These are phyloP conservation scores for Pan troglodytes DNA, from an alignment of 2,113 vertebrate genomes.

Conservation along the genomic window NHGRI_mPanTro3-v2.1_pri NC_072398.2:138753501-138754000, in stretches of 20 bases:
- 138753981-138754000: not conserved
- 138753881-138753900: not conserved
- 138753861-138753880: not conserved
- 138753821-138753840: slow-evolving; percentile 6
- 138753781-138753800: not conserved
- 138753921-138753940: not conserved
- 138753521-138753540: not conserved
- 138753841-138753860: not conserved
- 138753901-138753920: not conserved
- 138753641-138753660: not conserved
- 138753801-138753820: not conserved
- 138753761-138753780: not conserved
- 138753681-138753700: not conserved
- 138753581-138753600: not conserved
- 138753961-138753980: not conserved
- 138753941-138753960: not conserved
- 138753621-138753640: not conserved
- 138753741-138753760: not conserved
- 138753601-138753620: not conserved
- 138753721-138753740: not conserved
- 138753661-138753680: not conserved
- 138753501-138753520: not conserved
- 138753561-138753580: not conserved
- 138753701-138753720: not conserved
- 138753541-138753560: not conserved